Percentiles rank a stretch among this genome's conserved stretches.
phyloP scores from a whole-genome alignment of 1,140 invertebrate species.

The Periplaneta americana region DNA sequence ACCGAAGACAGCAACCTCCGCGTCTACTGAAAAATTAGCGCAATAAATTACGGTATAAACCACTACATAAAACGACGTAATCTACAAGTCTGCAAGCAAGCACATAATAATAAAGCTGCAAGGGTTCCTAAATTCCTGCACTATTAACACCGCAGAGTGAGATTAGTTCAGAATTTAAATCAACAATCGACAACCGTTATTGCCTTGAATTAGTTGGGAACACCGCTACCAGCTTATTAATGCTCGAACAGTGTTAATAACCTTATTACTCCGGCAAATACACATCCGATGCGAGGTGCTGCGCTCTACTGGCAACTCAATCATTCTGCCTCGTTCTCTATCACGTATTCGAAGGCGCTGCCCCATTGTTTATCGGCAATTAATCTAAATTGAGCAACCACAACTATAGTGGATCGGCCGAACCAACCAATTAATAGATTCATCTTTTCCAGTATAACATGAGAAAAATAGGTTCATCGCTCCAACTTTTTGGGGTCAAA shows the following conservation, averaged over 20 bases:
- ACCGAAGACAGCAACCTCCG: too few species aligned
- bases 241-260: not conserved
- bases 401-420: not conserved
- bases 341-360: not conserved
- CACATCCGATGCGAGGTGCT: not conserved
- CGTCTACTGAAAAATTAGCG: too few species aligned
- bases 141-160: not conserved
- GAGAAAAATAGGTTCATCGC: not conserved
- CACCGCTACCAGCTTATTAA: not conserved
- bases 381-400: not conserved
- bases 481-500: not conserved
- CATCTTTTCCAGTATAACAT: not conserved
- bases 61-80: not conserved
- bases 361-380: not conserved
- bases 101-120: too few species aligned
- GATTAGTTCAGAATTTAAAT: not conserved
- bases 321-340: not conserved
- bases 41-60: too few species aligned
- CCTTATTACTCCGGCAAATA: not conserved
- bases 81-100: not conserved
- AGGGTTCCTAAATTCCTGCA: not conserved
- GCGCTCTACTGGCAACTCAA: not conserved
- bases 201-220: too few species aligned
- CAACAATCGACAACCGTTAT: not conserved
- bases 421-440: not conserved